Evolutionary conservation across 1,140 invertebrate genomes (phyloP), one percentile per base, ranked within the genome.

Genomic region (Holcopasites calliopsidis): DNA sequence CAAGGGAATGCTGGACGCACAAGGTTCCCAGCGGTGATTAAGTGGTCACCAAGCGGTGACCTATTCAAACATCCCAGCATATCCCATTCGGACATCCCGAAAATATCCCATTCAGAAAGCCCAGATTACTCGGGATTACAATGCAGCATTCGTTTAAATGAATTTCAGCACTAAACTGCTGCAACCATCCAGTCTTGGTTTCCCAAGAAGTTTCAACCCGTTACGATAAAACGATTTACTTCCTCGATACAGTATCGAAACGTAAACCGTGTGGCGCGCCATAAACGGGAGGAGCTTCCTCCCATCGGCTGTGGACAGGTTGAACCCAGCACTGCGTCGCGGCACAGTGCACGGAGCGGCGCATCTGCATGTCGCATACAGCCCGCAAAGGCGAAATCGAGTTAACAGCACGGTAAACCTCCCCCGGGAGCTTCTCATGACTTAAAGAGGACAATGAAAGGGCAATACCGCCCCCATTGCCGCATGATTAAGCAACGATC

Each of bases 341-440:
- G 70, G 42, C 52, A 65, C 16, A 58, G 52, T 74, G 76, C 70
- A 77, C 57, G 64, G 55, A 40, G 66, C 58, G 70, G 40, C 64
- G 64, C 76, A 76, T 73, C 70, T 71, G 70, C 71, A 77, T 72
- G 71, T 79, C 65, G 65, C 64, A 66, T 72, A 38, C 35, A 42
- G 64, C 42, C 61, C 69, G 54, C 76, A 66, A 74, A 68, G 47
- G 57, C 28, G 65, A 82, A 83, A 82, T 83, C 76, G 31, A 82
- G 66, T 79, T 83, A 83, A 79, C 38, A 79, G 65, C 23, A n/a
- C n/a, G 31, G 49, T 68, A 68, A 83, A 57, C 60, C 44, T 54
- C 44, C 58, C 69, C 33, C 26, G 71, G 50, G 65, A 33, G 54
- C 21, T 71, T 66, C 40, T 60, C 64, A 23, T 35, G 3, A 66